Percentiles rank a stretch among this genome's conserved stretches.
These are phyloP conservation scores for Thumatha senex DNA, from an alignment of 2,888 invertebrate genomes.

Conservation along the genomic window DNA sequence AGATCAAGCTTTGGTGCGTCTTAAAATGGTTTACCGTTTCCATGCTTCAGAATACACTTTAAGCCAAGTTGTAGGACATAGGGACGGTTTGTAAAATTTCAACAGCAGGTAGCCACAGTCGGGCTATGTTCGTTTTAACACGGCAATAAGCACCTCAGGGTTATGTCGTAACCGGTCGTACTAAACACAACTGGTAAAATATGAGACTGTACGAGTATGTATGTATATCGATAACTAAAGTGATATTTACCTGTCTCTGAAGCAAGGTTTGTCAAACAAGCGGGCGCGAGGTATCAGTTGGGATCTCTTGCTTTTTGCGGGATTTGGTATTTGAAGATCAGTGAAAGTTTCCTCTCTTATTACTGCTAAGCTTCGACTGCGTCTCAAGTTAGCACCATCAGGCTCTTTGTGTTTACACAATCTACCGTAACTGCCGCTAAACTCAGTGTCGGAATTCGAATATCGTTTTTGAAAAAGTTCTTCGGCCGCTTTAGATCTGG, in stretches of 20 bases:
- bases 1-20: too few species aligned
- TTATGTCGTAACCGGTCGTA: too few species aligned
- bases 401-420: constrained; percentile 77
- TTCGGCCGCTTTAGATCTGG: constrained; percentile 74
- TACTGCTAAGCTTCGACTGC: constrained; percentile 89
- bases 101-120: too few species aligned
- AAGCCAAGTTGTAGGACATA: too few species aligned
- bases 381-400: constrained; percentile 83
- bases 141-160: too few species aligned
- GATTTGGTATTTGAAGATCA: constrained; percentile 86
- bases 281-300: constrained; percentile 92
- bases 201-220: too few species aligned
- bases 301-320: constrained; percentile 86
- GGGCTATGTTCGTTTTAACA: too few species aligned
- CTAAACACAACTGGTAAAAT: too few species aligned
- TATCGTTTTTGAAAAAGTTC: constrained; percentile 73
- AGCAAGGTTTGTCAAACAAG: constrained; percentile 89
- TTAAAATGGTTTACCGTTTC: too few species aligned
- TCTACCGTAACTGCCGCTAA: constrained; percentile 76
- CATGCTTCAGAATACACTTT: too few species aligned
- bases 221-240: neutral
- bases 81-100: too few species aligned
- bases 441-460: constrained; percentile 75
- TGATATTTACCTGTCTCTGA: constrained; percentile 87
- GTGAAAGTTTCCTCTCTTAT: constrained; percentile 90